Percentiles rank a stretch among this genome's conserved stretches.
Evolutionary conservation across 2,888 invertebrate genomes (phyloP).

Genomic region (Himalopsyche anomala): DNA sequence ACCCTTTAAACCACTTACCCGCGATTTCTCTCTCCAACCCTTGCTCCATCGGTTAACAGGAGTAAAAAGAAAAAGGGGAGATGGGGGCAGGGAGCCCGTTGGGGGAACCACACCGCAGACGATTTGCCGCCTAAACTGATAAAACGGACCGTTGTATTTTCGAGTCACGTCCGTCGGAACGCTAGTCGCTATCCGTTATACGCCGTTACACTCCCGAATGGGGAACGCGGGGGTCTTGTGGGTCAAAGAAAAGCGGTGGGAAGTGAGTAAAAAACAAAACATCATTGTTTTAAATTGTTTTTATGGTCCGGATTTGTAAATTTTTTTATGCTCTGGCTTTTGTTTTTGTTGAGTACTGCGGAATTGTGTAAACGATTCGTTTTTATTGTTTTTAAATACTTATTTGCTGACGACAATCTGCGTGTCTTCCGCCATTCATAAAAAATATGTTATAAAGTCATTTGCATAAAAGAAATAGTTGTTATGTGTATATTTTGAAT

Average conservation of each 20-base stretch:
- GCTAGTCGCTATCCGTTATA: constrained; percentile 63
- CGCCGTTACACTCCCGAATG: constrained; percentile 51
- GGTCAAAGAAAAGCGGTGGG: constrained; percentile 48
- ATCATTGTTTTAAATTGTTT: constrained; percentile 47
- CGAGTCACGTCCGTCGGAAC: constrained; percentile 62
- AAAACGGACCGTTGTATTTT: constrained; percentile 59
- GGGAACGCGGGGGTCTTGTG: constrained; percentile 8
- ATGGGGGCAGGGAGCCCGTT: neutral
- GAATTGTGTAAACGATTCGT: neutral
- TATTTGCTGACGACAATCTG: neutral
- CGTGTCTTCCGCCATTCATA: too few relatives aligned
- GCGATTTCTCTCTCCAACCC: constrained; percentile 34
- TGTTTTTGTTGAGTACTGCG: neutral
- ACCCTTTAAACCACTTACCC: constrained; percentile 31
- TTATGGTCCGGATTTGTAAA: constrained; percentile 22
- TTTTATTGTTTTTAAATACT: neutral
- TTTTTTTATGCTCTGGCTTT: neutral
- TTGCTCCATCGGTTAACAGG: constrained; percentile 11
- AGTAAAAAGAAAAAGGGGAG: constrained; percentile 19
- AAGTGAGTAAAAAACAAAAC: constrained; percentile 41
- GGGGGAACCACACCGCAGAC: constrained; percentile 55
- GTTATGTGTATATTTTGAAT: too few relatives aligned
- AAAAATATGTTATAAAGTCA: too few relatives aligned
- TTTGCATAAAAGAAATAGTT: too few relatives aligned
- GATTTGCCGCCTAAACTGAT: constrained; percentile 63